These are phyloP conservation scores for Philopedon plagiatum DNA, from an alignment of 2,888 invertebrate species.

Conservation along the genomic window DNA sequence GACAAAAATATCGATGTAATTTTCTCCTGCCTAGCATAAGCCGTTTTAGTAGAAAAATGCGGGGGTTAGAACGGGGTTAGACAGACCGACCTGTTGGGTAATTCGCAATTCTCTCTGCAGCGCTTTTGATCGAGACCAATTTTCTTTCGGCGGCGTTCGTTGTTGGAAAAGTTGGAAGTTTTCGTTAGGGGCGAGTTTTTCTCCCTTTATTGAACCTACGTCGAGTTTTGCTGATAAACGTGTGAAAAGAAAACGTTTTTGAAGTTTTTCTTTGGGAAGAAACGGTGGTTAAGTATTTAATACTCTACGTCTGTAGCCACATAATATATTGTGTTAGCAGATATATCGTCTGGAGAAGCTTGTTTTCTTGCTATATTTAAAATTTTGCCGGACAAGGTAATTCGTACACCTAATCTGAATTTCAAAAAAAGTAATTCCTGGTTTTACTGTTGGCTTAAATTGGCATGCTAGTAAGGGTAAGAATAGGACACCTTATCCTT, in stretches of 20 bases:
- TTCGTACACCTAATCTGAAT: too few relatives aligned
- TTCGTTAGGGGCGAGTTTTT: conserved; percentile 39
- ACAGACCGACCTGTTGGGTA: conserved; percentile 50
- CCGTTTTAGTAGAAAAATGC: conserved; percentile 42
- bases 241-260: conserved; percentile 46
- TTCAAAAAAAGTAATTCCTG: too few relatives aligned
- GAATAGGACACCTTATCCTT: too few relatives aligned
- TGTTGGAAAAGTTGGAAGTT: conserved; percentile 46
- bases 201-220: conserved; percentile 44
- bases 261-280: conserved; percentile 34
- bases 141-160: conserved; percentile 45
- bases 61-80: conserved; percentile 45
- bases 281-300: conserved; percentile 22
- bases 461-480: too few relatives aligned
- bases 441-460: too few relatives aligned
- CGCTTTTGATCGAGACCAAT: conserved; percentile 51
- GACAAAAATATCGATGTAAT: conserved; percentile 9
- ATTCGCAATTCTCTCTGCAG: conserved; percentile 51
- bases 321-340: conserved; percentile 3
- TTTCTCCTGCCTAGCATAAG: conserved; percentile 1
- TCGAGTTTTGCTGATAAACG: conserved; percentile 41
- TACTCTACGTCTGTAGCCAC: neutral
- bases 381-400: too few relatives aligned
- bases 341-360: too few relatives aligned
- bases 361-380: too few relatives aligned